Conservation (phyloP, 2,888 invertebrate species). For the Drosophila borealis region DNA sequence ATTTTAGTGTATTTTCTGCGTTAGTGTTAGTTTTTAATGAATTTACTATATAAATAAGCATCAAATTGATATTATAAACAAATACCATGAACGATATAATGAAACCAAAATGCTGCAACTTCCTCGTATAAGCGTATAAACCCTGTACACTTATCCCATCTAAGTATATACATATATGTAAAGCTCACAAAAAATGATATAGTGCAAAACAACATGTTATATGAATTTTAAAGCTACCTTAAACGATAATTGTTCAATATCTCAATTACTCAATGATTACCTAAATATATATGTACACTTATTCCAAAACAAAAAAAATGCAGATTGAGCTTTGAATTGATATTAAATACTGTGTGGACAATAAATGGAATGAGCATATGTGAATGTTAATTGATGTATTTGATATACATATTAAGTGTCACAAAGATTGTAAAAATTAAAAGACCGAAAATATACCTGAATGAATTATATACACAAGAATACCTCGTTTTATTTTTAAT, state of each 20-base stretch:
- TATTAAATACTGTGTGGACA: slow-evolving; percentile 60
- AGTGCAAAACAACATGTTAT: slow-evolving; percentile 23
- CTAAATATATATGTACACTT: slow-evolving; percentile 19
- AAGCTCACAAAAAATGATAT: slow-evolving; percentile 52
- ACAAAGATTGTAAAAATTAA: slow-evolving; percentile 59
- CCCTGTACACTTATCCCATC: slow-evolving; percentile 23
- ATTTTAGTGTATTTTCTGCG: slow-evolving; percentile 46
- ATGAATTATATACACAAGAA: slow-evolving; percentile 14
- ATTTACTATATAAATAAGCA: slow-evolving; percentile 73
- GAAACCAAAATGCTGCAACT: slow-evolving; percentile 71
- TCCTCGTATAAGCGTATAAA: slow-evolving; percentile 43
- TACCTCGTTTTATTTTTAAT: background rate
- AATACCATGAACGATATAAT: slow-evolving; percentile 45
- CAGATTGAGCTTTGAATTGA: slow-evolving; percentile 62
- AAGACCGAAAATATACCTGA: slow-evolving; percentile 67
- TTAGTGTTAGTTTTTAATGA: slow-evolving; percentile 74
- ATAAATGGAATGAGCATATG: slow-evolving; percentile 63
- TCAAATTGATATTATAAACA: slow-evolving; percentile 68
- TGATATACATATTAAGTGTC: slow-evolving; percentile 52
- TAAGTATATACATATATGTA: slow-evolving; percentile 4
- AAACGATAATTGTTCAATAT: slow-evolving; percentile 43
- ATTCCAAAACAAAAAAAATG: slow-evolving; percentile 28
- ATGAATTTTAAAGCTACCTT: slow-evolving; percentile 36
- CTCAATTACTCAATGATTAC: slow-evolving; percentile 40
- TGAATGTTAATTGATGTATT: slow-evolving; percentile 57